Base-by-base conservation (phyloP, 2,113 vertebrate genomes). In the Melanerpes aurifrons region DNA sequence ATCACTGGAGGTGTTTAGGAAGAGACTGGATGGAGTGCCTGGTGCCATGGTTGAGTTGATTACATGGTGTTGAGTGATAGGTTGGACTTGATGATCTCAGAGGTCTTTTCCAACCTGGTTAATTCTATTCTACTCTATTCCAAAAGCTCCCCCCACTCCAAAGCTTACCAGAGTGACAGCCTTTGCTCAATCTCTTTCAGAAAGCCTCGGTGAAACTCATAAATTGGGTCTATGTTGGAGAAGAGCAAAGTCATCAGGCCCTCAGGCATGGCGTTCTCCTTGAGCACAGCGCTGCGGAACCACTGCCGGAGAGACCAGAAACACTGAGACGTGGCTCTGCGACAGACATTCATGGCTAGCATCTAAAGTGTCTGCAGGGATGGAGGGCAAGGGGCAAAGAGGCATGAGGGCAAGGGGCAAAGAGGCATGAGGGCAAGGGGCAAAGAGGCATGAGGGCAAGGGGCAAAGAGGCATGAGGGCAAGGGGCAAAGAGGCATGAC, bases 181-280 rank as follows among this genome's bases (percentile, higher is more conserved):
- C 99, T 98, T 95, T 99, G 98, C 82, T 99, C 99, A 67, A 99
- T 93, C 97, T 99, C 99, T 32, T 97, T 99, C 86, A 99, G 98
- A 94, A 99, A 99, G 73, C 98, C 98, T 80, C 98, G 91, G 83
- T 99, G 99, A 97, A 99, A 99, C 94, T 99, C 98, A 14, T 99
- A 99, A 91, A 99, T 97, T 16, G 99, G 99, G 93, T 99, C 99
- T 6, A 99, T 98, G 96, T 98, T 99, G 91, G 99, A 99, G 97
- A 99, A 99, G 48, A 99, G 98, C 63, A 99, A 97, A 1, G 97
- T 98, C 98, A 98, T 98, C 91, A 99, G 98, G 12, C 97, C 97
- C 28, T 99, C 98, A 0, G 99, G 98, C 98, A 99, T 98, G 73
- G 98, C 98, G 0, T 98, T 98, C 88, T 99, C 99, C 97, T 99